Evolutionary conservation across 2,888 invertebrate species (phyloP).

Genomic region (Eremobia ochroleuca): DNA sequence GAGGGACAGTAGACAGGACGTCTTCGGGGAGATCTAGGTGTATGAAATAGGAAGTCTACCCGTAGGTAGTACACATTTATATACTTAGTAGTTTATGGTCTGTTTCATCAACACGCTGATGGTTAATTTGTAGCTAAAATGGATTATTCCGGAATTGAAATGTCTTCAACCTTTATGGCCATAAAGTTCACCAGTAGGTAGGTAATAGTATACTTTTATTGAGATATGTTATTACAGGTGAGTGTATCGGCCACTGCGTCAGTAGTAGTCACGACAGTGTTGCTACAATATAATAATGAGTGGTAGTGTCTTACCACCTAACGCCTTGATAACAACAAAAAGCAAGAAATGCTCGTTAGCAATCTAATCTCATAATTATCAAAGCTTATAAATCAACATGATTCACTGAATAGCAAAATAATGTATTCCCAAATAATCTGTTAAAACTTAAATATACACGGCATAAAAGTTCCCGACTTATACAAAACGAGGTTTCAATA

Average conservation of each 20-base stretch:
- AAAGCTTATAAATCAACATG: not conserved
- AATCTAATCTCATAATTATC: not conserved
- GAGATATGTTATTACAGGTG: not conserved
- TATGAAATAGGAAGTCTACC: not conserved
- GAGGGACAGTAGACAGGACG: not conserved
- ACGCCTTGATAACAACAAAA: too few relatives aligned
- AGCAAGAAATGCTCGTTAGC: not conserved
- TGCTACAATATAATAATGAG: not conserved
- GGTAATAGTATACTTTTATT: not conserved
- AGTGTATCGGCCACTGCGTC: not conserved
- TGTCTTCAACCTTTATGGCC: not conserved
- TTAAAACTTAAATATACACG: not conserved
- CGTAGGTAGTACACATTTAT: not conserved
- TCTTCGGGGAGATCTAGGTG: not conserved
- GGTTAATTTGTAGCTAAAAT: too few relatives aligned
- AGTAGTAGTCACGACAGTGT: not conserved
- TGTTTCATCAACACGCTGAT: too few relatives aligned
- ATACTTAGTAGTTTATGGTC: too few relatives aligned
- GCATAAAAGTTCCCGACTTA: not conserved
- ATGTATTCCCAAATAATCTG: constrained; percentile 5
- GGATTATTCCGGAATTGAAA: not conserved
- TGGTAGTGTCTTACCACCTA: not conserved
- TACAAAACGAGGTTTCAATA: not conserved
- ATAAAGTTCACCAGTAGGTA: not conserved
- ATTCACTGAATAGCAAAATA: not conserved